Evolutionary conservation across 2,888 invertebrate species (phyloP).

Genomic region (Argyra leucocephala): DNA sequence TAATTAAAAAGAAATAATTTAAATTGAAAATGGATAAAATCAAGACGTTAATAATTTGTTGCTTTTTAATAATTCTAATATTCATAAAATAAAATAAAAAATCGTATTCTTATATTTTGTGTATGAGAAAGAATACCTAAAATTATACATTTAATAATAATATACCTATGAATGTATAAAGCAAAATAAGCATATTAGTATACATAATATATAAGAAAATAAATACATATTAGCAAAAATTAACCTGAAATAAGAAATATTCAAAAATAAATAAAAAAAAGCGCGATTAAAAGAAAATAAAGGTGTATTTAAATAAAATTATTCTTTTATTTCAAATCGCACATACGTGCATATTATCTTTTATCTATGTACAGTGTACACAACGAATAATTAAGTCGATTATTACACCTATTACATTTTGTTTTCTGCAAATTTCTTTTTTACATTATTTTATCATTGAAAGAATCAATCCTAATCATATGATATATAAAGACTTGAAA

Average conservation of each 20-base stretch:
- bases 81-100: background rate
- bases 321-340: background rate
- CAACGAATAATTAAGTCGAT: no score
- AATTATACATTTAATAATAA: background rate
- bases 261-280: background rate
- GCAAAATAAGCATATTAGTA: background rate
- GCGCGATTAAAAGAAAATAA: background rate
- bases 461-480: no score
- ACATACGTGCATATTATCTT: background rate
- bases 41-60: conserved; percentile 4
- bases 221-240: background rate
- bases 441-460: no score
- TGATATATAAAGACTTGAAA: no score
- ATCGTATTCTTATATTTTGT: conserved; percentile 1
- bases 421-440: no score
- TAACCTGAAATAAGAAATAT: background rate
- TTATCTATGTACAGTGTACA: no score
- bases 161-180: background rate
- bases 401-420: no score
- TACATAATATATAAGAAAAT: background rate
- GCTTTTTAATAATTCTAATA: conserved; percentile 4
- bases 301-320: conserved; percentile 2
- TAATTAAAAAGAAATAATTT: background rate
- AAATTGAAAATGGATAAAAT: background rate
- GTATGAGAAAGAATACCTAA: background rate